Conservation (phyloP, 1,140 invertebrate species). For the Drosophila nannoptera region DNA sequence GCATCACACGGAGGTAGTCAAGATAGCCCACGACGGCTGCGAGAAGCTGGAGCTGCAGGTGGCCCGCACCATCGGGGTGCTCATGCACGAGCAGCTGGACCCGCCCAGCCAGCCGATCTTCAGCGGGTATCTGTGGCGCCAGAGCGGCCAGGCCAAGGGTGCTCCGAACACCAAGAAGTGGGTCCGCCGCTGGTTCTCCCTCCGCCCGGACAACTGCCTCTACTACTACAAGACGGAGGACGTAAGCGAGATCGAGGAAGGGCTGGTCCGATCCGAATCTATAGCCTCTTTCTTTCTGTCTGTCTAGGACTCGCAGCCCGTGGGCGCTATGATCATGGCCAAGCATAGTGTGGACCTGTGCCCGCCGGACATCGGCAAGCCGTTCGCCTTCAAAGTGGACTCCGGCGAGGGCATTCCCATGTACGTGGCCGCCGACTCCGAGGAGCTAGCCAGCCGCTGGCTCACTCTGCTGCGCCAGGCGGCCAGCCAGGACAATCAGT, state of each 20-base stretch:
- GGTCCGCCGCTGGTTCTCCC: constrained; percentile 93
- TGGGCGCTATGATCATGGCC: constrained; percentile 92
- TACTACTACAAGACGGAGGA: constrained; percentile 96
- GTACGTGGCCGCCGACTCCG: constrained; percentile 89
- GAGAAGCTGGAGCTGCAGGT: constrained; percentile 92
- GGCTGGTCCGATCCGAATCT: neutral
- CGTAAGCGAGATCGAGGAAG: constrained; percentile 80
- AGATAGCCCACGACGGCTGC: constrained; percentile 92
- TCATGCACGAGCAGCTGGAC: constrained; percentile 83
- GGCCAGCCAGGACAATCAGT: constrained; percentile 84
- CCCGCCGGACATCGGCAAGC: constrained; percentile 75
- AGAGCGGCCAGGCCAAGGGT: constrained; percentile 81
- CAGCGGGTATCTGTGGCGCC: constrained; percentile 89
- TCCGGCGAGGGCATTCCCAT: constrained; percentile 88
- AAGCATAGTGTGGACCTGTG: constrained; percentile 87
- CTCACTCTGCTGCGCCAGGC: constrained; percentile 86
- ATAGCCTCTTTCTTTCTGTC: constrained; percentile 8
- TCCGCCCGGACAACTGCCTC: constrained; percentile 94
- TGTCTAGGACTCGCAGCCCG: constrained; percentile 89
- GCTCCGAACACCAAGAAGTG: constrained; percentile 84
- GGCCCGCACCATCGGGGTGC: constrained; percentile 89
- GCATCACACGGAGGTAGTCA: constrained; percentile 96
- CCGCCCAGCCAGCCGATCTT: constrained; percentile 84
- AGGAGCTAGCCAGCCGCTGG: constrained; percentile 88
- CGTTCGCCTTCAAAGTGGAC: constrained; percentile 85